Conservation (phyloP, 2,113 vertebrate species). For the Sceloporus undulatus region DNA sequence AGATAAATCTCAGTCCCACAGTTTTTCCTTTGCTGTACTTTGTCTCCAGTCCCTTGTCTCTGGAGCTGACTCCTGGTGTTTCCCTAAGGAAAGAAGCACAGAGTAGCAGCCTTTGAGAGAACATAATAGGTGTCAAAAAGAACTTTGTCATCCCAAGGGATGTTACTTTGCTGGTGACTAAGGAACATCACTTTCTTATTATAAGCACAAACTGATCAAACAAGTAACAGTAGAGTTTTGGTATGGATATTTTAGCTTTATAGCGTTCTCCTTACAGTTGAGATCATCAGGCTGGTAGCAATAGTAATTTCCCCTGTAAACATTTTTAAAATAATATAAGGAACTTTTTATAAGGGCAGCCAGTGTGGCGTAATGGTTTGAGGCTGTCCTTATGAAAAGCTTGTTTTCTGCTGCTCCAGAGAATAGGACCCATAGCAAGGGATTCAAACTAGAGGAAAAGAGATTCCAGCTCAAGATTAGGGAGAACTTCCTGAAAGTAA, state of each 20-base stretch:
- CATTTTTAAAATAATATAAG: neutral
- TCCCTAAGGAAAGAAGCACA: conserved; percentile 5
- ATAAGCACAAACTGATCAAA: neutral
- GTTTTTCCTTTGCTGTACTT: neutral
- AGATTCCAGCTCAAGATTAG: too few species aligned
- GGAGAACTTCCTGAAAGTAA: too few species aligned
- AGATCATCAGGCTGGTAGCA: neutral
- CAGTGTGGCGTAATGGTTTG: too few species aligned
- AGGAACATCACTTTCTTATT: neutral
- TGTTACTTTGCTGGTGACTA: accelerated
- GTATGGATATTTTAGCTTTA: neutral
- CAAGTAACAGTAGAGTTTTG: neutral
- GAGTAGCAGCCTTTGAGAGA: neutral
- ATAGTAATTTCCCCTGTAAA: neutral
- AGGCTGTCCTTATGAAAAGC: too few species aligned
- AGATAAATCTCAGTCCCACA: neutral
- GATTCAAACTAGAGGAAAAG: too few species aligned
- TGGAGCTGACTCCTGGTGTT: neutral
- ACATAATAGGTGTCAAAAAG: neutral
- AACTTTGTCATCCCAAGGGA: neutral
- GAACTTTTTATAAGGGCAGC: neutral
- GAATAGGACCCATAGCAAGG: too few species aligned
- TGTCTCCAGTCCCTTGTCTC: accelerated
- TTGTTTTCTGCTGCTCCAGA: too few species aligned
- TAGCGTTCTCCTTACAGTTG: neutral